Conservation (phyloP, 2,888 invertebrate genomes). For the Atrina japonica region DNA sequence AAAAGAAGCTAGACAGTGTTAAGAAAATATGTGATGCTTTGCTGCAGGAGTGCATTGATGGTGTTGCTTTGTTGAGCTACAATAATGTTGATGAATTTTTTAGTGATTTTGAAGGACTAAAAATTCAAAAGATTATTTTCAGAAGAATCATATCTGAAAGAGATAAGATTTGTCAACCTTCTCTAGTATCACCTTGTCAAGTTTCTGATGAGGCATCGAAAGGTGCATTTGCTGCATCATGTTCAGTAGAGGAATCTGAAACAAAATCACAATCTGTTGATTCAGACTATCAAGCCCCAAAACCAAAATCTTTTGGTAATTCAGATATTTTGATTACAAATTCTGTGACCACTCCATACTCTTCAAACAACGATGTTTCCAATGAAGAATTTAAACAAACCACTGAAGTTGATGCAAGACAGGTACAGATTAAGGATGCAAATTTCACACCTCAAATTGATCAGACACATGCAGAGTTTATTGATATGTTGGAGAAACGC, state of each 20-base stretch:
- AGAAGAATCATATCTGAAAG: slow-evolving; percentile 1
- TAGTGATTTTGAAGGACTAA: slow-evolving; percentile 8
- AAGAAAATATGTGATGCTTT: slow-evolving; percentile 1
- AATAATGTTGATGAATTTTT: neutral
- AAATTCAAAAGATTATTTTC: neutral
- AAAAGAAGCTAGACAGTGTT: neutral
- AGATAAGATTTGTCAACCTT: neutral
- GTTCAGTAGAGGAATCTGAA: neutral
- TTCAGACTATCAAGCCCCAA: no score
- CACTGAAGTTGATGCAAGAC: neutral
- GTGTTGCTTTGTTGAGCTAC: slow-evolving; percentile 8
- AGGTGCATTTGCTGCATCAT: neutral
- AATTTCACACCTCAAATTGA: no score
- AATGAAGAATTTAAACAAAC: no score
- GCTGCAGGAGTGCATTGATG: slow-evolving; percentile 3
- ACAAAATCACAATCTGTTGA: no score
- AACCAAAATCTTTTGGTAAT: no score
- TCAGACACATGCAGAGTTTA: neutral
- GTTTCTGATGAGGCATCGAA: no score
- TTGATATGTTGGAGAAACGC: neutral
- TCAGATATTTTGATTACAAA: no score
- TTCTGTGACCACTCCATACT: no score
- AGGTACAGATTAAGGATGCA: no score
- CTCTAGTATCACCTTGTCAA: no score
- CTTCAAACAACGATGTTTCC: no score